Evolutionary conservation across 2,888 invertebrate species (phyloP).

Genomic region (Stramonita haemastoma): DNA sequence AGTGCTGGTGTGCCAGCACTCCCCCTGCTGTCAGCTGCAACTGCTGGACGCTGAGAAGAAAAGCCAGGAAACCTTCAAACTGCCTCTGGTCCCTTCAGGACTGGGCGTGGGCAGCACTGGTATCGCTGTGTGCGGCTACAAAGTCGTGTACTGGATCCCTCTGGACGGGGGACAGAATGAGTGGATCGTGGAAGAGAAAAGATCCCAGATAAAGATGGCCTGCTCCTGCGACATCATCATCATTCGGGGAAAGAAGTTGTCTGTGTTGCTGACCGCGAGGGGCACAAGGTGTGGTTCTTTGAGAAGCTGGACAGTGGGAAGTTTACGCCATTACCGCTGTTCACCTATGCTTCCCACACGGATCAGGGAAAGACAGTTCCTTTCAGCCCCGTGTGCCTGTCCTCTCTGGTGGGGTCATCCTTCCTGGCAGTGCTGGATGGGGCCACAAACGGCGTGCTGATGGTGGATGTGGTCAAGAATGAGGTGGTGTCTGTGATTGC

Average conservation of each 20-base stretch:
- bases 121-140: constrained; percentile 30
- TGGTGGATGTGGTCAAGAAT: constrained; percentile 11
- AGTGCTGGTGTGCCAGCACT: constrained; percentile 16
- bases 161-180: constrained; percentile 26
- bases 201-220: constrained; percentile 6
- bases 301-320: constrained; percentile 9
- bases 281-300: constrained; percentile 33
- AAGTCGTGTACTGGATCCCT: constrained; percentile 25
- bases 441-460: neutral
- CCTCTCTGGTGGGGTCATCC: neutral
- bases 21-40: constrained; percentile 15
- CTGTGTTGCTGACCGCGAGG: constrained; percentile 31
- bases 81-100: neutral
- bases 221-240: constrained; percentile 34
- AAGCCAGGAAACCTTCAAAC: neutral
- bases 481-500: constrained; percentile 15
- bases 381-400: constrained; percentile 27
- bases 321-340: constrained; percentile 21
- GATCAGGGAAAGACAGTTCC: neutral
- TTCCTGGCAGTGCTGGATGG: constrained; percentile 35
- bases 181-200: constrained; percentile 25
- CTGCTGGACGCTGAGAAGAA: neutral
- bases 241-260: constrained; percentile 15
- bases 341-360: neutral
- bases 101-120: constrained; percentile 36